Evolutionary conservation across 2,113 vertebrate genomes (phyloP).

Genomic region (Tragelaphus scriptus): DNA sequence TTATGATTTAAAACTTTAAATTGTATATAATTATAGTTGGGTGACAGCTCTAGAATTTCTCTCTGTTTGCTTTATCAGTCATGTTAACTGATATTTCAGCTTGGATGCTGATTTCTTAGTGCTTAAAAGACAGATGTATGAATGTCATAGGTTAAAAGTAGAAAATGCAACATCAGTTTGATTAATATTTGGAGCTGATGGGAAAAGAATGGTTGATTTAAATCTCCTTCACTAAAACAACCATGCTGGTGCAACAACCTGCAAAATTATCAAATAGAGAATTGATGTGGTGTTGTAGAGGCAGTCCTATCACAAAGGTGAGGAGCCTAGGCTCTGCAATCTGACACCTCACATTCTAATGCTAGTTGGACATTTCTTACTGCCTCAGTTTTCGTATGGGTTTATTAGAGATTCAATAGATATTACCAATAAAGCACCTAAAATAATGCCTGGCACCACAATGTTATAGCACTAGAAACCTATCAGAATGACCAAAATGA

Average conservation of each 20-base stretch:
- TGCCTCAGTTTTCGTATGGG: not conserved
- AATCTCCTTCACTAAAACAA: constrained; percentile 36
- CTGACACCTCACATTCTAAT: not conserved
- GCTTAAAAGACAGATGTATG: constrained; percentile 14
- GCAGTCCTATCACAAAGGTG: not conserved
- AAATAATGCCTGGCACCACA: not conserved
- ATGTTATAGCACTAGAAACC: not conserved
- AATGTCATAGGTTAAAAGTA: constrained; percentile 43
- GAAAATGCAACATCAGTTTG: constrained; percentile 52
- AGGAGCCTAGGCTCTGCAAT: not conserved
- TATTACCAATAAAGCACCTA: not conserved
- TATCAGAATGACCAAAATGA: not conserved
- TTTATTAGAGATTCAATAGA: constrained; percentile 10
- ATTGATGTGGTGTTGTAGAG: not conserved
- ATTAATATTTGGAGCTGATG: constrained; percentile 41
- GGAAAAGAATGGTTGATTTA: constrained; percentile 1
- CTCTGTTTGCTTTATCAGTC: constrained; percentile 34
- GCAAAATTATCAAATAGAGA: not conserved
- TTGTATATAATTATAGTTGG: constrained; percentile 8
- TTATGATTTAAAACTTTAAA: constrained; percentile 46
- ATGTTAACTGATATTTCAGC: constrained; percentile 48
- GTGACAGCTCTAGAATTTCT: not conserved
- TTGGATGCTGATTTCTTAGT: constrained; percentile 28
- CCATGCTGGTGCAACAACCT: not conserved
- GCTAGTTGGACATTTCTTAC: not conserved